phyloP scores from a whole-genome alignment of 1,140 invertebrate species.

The Dendrolimus punctatus region DNA sequence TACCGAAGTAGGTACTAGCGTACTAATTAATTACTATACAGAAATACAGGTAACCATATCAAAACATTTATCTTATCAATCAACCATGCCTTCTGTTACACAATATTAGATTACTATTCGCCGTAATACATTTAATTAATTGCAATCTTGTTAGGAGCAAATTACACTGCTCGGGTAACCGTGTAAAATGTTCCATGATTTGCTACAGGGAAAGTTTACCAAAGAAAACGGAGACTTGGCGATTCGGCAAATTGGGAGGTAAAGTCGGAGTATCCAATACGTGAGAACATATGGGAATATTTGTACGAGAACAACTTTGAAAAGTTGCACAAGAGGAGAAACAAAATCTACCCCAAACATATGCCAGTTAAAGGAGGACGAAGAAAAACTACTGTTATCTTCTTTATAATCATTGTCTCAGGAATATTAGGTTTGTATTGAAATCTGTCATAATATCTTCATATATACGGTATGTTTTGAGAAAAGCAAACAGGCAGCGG shows the following conservation, averaged over 20 bases:
- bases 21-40: too few species aligned
- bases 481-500: too few species aligned
- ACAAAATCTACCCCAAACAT: not conserved
- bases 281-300: constrained; percentile 48
- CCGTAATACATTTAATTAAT: constrained; percentile 4
- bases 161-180: constrained; percentile 34
- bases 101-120: constrained; percentile 1
- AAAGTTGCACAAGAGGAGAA: constrained; percentile 17
- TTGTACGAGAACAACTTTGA: constrained; percentile 26
- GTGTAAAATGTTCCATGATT: constrained; percentile 24
- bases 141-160: constrained; percentile 15
- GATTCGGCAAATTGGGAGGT: constrained; percentile 24
- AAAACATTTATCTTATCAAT: not conserved
- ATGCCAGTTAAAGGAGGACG: not conserved
- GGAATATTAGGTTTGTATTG: too few species aligned
- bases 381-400: constrained; percentile 18
- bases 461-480: too few species aligned
- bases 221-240: constrained; percentile 34
- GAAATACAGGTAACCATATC: not conserved
- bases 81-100: not conserved
- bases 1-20: too few species aligned
- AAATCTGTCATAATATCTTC: too few species aligned
- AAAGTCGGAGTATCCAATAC: constrained; percentile 33
- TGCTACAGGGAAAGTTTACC: constrained; percentile 40
- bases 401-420: constrained; percentile 6